phyloP scores from a whole-genome alignment of 2,888 invertebrate species.

The Pachliopta kotzebuea region DNA sequence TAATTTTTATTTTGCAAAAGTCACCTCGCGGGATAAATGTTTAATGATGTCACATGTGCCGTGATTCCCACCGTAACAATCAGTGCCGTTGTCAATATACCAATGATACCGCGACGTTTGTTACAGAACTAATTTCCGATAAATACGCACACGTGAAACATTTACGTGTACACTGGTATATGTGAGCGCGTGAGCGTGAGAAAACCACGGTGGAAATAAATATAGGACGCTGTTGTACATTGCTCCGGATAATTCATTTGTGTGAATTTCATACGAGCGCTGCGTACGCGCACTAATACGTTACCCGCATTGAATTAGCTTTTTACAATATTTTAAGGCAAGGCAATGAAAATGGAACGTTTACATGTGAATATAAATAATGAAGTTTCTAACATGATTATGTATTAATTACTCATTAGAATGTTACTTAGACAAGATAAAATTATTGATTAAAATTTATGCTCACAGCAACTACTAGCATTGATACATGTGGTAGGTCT shows the following conservation, averaged over 20 bases:
- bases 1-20: slow-evolving; percentile 60
- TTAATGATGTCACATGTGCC: slow-evolving; percentile 66
- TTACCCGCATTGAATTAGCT: slow-evolving; percentile 63
- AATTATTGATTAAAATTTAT: not conserved
- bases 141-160: slow-evolving; percentile 58
- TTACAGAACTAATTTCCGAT: slow-evolving; percentile 75
- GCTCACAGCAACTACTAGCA: not conserved
- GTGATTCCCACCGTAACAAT: slow-evolving; percentile 66
- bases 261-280: slow-evolving; percentile 37
- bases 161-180: slow-evolving; percentile 50
- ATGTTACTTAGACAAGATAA: not conserved
- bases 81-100: slow-evolving; percentile 68
- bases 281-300: slow-evolving; percentile 51
- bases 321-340: slow-evolving; percentile 62
- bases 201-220: slow-evolving; percentile 71
- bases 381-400: not conserved
- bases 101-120: slow-evolving; percentile 61
- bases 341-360: slow-evolving; percentile 66
- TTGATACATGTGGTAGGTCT: not conserved
- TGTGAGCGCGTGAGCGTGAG: slow-evolving; percentile 72
- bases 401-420: not conserved
- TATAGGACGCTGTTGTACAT: slow-evolving; percentile 51
- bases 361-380: slow-evolving; percentile 37
- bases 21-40: slow-evolving; percentile 56
- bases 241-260: slow-evolving; percentile 51